Base-by-base conservation (phyloP, 2,113 vertebrate species). In the Aythya baeri region DNA sequence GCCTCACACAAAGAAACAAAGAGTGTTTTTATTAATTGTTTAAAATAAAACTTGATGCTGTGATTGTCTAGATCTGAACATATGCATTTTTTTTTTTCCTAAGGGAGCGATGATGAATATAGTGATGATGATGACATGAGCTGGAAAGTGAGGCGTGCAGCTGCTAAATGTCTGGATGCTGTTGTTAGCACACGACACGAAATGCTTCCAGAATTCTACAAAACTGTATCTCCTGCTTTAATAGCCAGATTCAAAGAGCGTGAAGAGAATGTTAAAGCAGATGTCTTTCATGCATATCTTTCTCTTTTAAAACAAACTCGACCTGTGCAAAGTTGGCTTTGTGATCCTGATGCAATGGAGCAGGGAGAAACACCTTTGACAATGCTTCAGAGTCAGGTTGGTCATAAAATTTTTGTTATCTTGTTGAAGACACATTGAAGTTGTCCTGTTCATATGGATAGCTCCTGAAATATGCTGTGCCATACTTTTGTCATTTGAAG, bases 111-210 rank as follows among this genome's bases (percentile, higher is more conserved):
- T 66, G 99, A 99, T 82, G 99, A 99, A 96, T 99, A 99, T 97
- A 99, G 99, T 43, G 99, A 99, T 61, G 99, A 99, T 55, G 99
- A 99, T 86, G 99, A 99, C 97, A 99, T 99, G 99, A 99, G 99
- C 96, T 99, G 99, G 99, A 99, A 99, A 98, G 99, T 99, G 84
- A 98, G 99, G 14, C 98, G 99, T 52, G 99, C 99, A 57, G 99
- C 99, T 50, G 99, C 99, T 8, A 99, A 99, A 93, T 99, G 99
- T 95, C 96, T 99, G 95, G 99, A 99, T 89, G 99, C 99, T 11
- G 99, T 99, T 49, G 99, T 99, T 63, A 99, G 99, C 86, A 99
- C 99, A 22, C 98, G 99, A n/a, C 99, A 99, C 27, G 99, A 99
- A 98, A 99, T 99, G 99, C 98, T 99, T 92, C 99, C 99, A 0